Conservation (phyloP, 2,797 vertebrate species). For the Mormyrops boulengeri region DNA sequence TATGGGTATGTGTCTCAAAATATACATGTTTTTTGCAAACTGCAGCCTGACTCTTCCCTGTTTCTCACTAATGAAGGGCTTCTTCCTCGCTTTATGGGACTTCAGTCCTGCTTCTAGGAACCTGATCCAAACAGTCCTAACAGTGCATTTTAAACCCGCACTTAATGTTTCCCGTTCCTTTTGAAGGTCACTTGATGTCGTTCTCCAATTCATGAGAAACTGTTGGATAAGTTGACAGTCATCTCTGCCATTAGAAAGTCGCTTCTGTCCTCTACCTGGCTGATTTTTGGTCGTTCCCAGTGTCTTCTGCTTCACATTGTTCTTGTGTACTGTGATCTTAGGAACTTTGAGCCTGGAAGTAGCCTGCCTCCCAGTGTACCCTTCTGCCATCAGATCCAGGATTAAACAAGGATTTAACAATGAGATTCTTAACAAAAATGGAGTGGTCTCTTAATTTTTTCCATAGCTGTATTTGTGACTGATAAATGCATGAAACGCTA, state of each 20-base stretch:
- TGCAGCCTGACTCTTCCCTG: not conserved
- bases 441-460: not conserved
- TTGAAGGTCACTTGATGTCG: not conserved
- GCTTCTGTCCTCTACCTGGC: not conserved
- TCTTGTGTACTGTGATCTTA: too few species aligned
- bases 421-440: not conserved
- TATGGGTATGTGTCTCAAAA: not conserved
- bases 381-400: not conserved
- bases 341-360: too few species aligned
- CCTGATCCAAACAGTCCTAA: not conserved
- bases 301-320: not conserved
- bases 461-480: not conserved
- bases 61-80: not conserved
- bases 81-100: not conserved
- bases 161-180: not conserved
- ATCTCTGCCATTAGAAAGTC: not conserved
- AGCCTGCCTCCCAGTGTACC: not conserved
- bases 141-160: not conserved
- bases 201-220: not conserved
- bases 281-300: not conserved
- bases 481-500: conserved; percentile 4
- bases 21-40: not conserved
- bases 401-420: not conserved
- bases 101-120: not conserved
- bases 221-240: not conserved